Evolutionary conservation across 2,888 invertebrate species (phyloP).

Genomic region (Metellina segmentata): DNA sequence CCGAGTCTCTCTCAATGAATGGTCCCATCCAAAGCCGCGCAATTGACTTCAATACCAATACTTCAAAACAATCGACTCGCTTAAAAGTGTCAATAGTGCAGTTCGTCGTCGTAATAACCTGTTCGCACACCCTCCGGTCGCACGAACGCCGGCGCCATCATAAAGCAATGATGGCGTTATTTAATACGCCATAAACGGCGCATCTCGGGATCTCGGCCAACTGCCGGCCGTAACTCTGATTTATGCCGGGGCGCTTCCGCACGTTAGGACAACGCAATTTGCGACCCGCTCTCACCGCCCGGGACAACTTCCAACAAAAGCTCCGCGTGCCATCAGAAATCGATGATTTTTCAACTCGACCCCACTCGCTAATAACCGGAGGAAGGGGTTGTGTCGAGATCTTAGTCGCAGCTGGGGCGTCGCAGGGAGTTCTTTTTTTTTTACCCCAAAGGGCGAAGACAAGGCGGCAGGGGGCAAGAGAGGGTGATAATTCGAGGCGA

Average conservation of each 20-base stretch:
- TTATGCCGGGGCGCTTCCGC: conserved; percentile 46
- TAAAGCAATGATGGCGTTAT: not conserved
- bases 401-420: not conserved
- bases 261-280: conserved; percentile 47
- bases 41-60: too few relatives aligned
- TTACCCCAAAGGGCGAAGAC: too few relatives aligned
- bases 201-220: not conserved
- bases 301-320: too few relatives aligned
- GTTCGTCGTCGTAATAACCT: too few relatives aligned
- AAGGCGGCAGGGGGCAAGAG: not conserved
- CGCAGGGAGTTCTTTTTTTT: not conserved
- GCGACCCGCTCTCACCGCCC: conserved; percentile 5
- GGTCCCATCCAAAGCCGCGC: too few relatives aligned
- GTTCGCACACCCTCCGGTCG: not conserved
- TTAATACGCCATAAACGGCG: not conserved
- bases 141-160: not conserved
- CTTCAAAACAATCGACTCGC: not conserved
- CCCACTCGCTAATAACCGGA: not conserved
- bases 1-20: too few relatives aligned
- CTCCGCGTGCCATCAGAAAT: not conserved
- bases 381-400: not conserved
- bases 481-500: not conserved
- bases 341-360: not conserved
- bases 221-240: conserved; percentile 36
- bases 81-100: not conserved